These are phyloP conservation scores for Tor tambroides DNA, from an alignment of 2,113 vertebrate species.

Conservation along the genomic window DNA sequence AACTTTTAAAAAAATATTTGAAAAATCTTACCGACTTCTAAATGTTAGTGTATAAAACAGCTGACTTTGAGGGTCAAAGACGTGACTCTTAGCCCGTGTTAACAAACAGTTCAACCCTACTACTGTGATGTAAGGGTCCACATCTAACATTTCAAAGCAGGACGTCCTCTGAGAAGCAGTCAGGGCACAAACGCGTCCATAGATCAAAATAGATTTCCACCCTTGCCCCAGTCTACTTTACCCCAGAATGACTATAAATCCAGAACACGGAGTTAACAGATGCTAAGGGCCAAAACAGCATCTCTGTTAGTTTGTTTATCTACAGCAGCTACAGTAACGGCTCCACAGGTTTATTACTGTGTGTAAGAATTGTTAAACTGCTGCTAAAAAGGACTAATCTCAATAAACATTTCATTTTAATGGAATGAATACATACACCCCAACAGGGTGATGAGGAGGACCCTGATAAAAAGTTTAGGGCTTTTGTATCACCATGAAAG, in stretches of 20 bases:
- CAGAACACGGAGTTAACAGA: neutral
- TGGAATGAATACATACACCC: neutral
- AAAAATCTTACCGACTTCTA: too few relatives aligned
- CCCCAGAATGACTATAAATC: neutral
- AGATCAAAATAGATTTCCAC: conserved; percentile 30
- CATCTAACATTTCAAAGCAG: conserved; percentile 20
- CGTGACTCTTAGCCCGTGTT: neutral
- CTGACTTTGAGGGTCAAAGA: too few relatives aligned
- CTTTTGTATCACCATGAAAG: too few relatives aligned
- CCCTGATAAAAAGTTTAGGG: too few relatives aligned
- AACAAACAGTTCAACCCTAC: neutral
- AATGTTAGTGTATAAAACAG: too few relatives aligned
- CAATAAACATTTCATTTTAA: neutral
- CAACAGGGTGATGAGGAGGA: too few relatives aligned
- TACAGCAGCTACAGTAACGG: neutral
- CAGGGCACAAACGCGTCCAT: neutral
- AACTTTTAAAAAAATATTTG: neutral
- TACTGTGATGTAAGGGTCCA: conserved; percentile 7
- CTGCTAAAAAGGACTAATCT: neutral
- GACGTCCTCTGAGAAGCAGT: conserved; percentile 18
- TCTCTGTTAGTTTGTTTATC: neutral
- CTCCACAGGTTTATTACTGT: neutral
- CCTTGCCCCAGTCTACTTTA: conserved; percentile 30
- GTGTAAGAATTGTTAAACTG: neutral
- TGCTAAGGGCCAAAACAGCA: neutral